phyloP scores from a whole-genome alignment of 1,140 invertebrate genomes.

The Aphidius ervi region DNA sequence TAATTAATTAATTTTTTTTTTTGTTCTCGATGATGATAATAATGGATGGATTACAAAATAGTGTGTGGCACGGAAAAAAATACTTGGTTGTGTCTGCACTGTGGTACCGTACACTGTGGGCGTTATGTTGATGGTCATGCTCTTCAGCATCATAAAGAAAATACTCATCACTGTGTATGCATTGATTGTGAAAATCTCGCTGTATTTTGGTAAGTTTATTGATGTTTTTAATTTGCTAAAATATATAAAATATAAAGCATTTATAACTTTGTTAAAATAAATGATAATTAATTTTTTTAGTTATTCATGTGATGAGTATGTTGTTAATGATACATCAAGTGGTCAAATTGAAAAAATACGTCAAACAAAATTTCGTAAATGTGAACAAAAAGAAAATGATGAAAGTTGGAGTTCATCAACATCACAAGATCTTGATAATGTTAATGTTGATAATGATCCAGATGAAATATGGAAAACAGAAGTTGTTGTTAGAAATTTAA shows the following conservation, averaged over 20 bases:
- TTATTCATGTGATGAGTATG: conserved; percentile 78
- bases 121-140: conserved; percentile 77
- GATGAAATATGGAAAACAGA: conserved; percentile 51
- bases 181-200: conserved; percentile 72
- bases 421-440: conserved; percentile 34
- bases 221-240: neutral
- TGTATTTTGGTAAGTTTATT: conserved; percentile 65
- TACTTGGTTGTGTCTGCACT: conserved; percentile 74
- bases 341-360: conserved; percentile 61
- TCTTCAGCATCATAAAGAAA: conserved; percentile 64
- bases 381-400: conserved; percentile 47
- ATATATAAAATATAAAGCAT: neutral
- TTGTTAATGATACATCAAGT: conserved; percentile 67
- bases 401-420: conserved; percentile 45
- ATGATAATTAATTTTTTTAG: conserved; percentile 41
- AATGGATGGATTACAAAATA: conserved; percentile 40
- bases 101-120: conserved; percentile 71
- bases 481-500: conserved; percentile 56
- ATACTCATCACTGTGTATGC: conserved; percentile 64
- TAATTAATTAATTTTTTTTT: conserved; percentile 1
- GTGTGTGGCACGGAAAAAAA: conserved; percentile 66
- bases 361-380: conserved; percentile 46
- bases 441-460: conserved; percentile 32
- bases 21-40: no score
- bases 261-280: neutral